Percentiles rank a stretch among this genome's conserved stretches.
Conservation (phyloP, 2,797 vertebrate species). For the Todus mexicanus region DNA sequence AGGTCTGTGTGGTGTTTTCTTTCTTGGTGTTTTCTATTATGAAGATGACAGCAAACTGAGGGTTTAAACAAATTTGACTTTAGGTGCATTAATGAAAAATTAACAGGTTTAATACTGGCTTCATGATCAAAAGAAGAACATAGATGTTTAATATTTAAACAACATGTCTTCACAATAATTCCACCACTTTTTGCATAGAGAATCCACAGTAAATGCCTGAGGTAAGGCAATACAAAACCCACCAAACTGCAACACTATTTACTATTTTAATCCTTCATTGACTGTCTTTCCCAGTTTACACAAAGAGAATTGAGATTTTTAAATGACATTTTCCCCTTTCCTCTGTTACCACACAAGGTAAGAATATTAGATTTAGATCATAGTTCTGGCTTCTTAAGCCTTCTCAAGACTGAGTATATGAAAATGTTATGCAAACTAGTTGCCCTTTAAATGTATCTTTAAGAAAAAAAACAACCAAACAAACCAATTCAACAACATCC, state of each 20-base stretch:
- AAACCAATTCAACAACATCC: background rate
- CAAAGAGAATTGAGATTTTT: background rate
- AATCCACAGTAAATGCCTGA: background rate
- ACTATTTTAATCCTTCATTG: background rate
- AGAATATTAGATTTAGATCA: background rate
- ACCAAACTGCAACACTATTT: background rate
- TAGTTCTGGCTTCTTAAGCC: background rate
- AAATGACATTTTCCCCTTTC: background rate
- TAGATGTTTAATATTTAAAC: slow-evolving; percentile 55
- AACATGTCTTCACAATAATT: slow-evolving; percentile 33
- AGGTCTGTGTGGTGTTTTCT: background rate
- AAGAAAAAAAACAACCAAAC: background rate
- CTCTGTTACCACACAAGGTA: background rate
- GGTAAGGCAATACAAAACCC: background rate
- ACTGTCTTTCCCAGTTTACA: background rate
- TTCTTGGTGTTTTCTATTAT: background rate
- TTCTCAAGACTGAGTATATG: background rate
- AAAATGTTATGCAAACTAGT: slow-evolving; percentile 27
- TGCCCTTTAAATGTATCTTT: slow-evolving; percentile 48
- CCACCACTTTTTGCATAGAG: slow-evolving; percentile 1
- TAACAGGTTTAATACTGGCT: slow-evolving; percentile 36
- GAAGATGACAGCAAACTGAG: slow-evolving; percentile 3
- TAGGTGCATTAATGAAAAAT: slow-evolving; percentile 49
- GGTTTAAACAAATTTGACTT: slow-evolving; percentile 52
- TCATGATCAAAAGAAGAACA: slow-evolving; percentile 41